Base-by-base conservation (phyloP, 2,113 vertebrate species). In the Synodontis membranacea region DNA sequence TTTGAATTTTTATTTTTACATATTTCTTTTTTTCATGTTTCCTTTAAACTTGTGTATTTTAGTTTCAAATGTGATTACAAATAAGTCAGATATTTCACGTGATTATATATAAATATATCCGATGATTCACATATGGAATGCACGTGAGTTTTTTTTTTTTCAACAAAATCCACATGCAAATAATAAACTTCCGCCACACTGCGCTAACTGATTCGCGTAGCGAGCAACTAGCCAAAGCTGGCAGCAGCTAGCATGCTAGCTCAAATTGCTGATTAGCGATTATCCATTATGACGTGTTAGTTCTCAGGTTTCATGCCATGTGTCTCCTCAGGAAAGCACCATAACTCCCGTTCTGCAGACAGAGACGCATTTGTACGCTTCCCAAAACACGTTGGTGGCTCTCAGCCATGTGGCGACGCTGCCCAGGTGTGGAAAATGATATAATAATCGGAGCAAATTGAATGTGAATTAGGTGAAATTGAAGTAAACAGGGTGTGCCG, bases 391-490 rank as follows among this genome's bases (percentile, higher is more conserved):
- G 60, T 82, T 12, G 54, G 48, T 58, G 79, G 76, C 44, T 11
- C 75, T 70, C 70, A 75, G 62, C 64, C 37, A 9, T 11, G 54
- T 17, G 78, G 39, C 48, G 50, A 58, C 44, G 23, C 68, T 46
- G 86, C 62, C 84, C 85, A 88, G 86, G 86, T 89, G 86, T 89
- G 84, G 74, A 79, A 64, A 89, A 89, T 88, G 72, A 89, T 88
- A 83, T 84, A 78, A 89, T 87, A 89, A 89, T 88, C 70, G 54
- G 83, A 88, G 31, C 78, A 89, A 88, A 89, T 88, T 84, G 84
- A 89, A 89, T 88, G 84, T 86, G 84, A 88, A 88, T 86, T 84
- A 88, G 76, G 80, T 75, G 86, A 84, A 89, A 86, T 89, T 88
- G 88, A 86, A 85, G 86, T 88, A 88, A 89, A 89, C 88, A 87